A percentile compares a stretch with the other conserved stretches of the same genome.
These are phyloP conservation scores for Tiliacea citrago DNA, from an alignment of 2,888 invertebrate species.

Conservation along the genomic window DNA sequence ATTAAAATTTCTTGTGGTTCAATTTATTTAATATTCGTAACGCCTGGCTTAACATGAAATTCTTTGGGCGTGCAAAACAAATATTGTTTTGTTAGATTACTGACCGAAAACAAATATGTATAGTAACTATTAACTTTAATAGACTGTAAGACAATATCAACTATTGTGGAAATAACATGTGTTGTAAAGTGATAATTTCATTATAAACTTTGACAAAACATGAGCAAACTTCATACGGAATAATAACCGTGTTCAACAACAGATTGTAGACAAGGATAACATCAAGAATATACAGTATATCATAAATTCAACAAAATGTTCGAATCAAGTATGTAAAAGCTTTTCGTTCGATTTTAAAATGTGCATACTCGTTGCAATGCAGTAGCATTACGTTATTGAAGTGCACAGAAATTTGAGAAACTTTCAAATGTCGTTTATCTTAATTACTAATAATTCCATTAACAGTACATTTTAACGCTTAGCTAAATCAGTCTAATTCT, in stretches of 20 bases:
- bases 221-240: slow-evolving; percentile 57
- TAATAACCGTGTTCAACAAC: slow-evolving; percentile 51
- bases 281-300: slow-evolving; percentile 49
- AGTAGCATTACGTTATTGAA: slow-evolving; percentile 37
- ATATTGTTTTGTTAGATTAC: slow-evolving; percentile 75
- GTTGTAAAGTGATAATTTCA: slow-evolving; percentile 62
- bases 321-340: slow-evolving; percentile 46
- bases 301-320: slow-evolving; percentile 60
- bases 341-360: slow-evolving; percentile 58
- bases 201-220: slow-evolving; percentile 67
- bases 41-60: slow-evolving; percentile 71
- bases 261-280: slow-evolving; percentile 50
- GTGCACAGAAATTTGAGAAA: slow-evolving; percentile 54
- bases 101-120: slow-evolving; percentile 78
- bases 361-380: slow-evolving; percentile 45
- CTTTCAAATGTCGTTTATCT: slow-evolving; percentile 80
- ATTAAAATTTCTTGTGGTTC: slow-evolving; percentile 71
- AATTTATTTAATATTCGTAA: slow-evolving; percentile 64
- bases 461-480: slow-evolving; percentile 89
- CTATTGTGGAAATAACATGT: slow-evolving; percentile 61
- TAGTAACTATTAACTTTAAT: slow-evolving; percentile 78
- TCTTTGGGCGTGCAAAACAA: slow-evolving; percentile 80
- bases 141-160: slow-evolving; percentile 71
- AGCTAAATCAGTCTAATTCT: slow-evolving; percentile 91
- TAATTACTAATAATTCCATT: slow-evolving; percentile 85